Base-by-base conservation (phyloP, 2,797 vertebrate species). In the Steatocranus sp. region DNA sequence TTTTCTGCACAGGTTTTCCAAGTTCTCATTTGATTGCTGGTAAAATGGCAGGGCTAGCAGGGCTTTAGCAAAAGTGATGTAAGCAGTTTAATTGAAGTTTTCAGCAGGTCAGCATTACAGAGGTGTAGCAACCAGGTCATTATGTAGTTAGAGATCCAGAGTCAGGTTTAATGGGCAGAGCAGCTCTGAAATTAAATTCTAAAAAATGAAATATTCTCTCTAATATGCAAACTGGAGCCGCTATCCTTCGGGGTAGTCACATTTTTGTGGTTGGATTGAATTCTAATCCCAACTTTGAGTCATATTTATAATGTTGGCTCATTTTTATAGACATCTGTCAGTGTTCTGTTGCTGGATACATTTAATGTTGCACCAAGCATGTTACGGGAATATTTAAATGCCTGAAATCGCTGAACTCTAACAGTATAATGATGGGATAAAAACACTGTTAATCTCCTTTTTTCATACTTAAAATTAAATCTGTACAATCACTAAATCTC, bases 1-100 rank as follows among this genome's bases (percentile, higher is more conserved):
- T 80, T 66, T 79, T 20, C 68, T 61, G 48, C 74, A 34, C 76
- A 83, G 43, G 74, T 74, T 82, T 82, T 76, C 53, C 48, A 41
- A 51, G 83, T 87, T 88, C 76, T 78, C 75, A 68, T 89, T 87
- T 89, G 85, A 91, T 83, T 92, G 90, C 81, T 77, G 83, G 68
- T 83, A 30, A 91, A 91, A 88, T 83, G 80, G 82, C 81, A 86
- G 15, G 50, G 32, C 3, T 20, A 49, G 76, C 53, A 6, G 53
- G 36, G 58, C 18, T 88, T 76, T 32, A 79, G 83, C 82, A 61
- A 63, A 36, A 80, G 80, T 75, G 15, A 85, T 83, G 86, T 34
- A 86, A 89, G 87, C 66, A 36, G 82, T 81, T 87, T 92, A 92
- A 93, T 83, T 92, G 87, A 89, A 87, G 83, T 85, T 89, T 92